Evolutionary conservation across 1,140 invertebrate genomes (phyloP).

Genomic region (Nilaparvata lugens): DNA sequence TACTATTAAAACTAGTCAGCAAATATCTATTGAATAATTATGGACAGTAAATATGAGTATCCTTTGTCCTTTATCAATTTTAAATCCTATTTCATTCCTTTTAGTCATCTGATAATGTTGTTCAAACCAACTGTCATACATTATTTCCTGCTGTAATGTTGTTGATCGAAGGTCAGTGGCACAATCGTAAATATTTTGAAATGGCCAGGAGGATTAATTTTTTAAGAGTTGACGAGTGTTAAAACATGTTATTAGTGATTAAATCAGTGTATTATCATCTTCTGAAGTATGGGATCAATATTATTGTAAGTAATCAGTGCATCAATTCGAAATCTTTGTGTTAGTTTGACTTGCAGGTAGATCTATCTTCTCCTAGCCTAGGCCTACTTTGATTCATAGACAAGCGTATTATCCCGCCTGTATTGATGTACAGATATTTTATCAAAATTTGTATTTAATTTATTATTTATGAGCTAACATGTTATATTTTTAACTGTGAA

Average conservation of each 20-base stretch:
- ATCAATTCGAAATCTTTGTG: neutral
- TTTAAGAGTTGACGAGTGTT: neutral
- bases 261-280: neutral
- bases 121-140: conserved; percentile 11
- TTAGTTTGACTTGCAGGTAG: neutral
- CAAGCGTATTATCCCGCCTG: neutral
- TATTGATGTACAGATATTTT: neutral
- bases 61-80: too few species aligned
- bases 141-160: conserved; percentile 27
- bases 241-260: neutral
- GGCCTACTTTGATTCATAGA: neutral
- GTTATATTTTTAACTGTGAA: neutral
- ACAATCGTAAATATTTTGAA: conserved; percentile 30
- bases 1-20: too few species aligned
- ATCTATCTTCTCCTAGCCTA: neutral
- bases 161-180: conserved; percentile 30
- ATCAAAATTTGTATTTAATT: neutral
- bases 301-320: neutral
- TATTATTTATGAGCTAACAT: neutral
- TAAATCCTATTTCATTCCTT: too few species aligned
- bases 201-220: conserved; percentile 15
- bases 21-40: too few species aligned
- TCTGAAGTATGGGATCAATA: neutral
- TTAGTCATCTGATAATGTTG: too few species aligned
- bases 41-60: too few species aligned